phyloP scores from a whole-genome alignment of 2,888 invertebrate species.

The Stegophylla sp. region DNA sequence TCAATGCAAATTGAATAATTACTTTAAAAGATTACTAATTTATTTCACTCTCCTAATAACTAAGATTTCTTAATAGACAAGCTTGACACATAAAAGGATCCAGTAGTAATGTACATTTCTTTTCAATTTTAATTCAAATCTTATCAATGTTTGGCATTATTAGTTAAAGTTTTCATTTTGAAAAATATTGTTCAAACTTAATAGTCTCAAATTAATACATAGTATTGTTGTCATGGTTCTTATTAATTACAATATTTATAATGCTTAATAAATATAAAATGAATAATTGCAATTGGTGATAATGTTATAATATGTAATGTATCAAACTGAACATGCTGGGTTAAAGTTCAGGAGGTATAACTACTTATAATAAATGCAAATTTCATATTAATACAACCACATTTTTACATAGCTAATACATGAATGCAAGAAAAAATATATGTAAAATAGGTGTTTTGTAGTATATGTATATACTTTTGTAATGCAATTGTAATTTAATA shows the following conservation, averaged over 20 bases:
- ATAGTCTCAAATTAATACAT: too few species aligned
- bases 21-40: too few species aligned
- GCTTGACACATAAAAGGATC: too few species aligned
- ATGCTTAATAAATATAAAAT: not conserved
- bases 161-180: not conserved
- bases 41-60: too few species aligned
- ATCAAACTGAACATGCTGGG: constrained; percentile 4
- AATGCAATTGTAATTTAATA: not conserved
- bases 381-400: not conserved
- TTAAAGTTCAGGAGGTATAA: constrained; percentile 8
- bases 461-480: not conserved
- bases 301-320: not conserved
- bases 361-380: constrained; percentile 5
- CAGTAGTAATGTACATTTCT: too few species aligned
- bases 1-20: too few species aligned
- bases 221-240: too few species aligned
- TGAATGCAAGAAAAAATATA: not conserved
- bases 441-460: not conserved
- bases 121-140: too few species aligned
- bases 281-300: not conserved
- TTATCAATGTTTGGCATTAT: too few species aligned
- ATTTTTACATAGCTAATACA: not conserved
- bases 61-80: too few species aligned
- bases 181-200: not conserved
- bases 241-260: too few species aligned